phyloP scores from a whole-genome alignment of 2,797 vertebrate genomes.

The Parotocinclus haroldoi region DNA sequence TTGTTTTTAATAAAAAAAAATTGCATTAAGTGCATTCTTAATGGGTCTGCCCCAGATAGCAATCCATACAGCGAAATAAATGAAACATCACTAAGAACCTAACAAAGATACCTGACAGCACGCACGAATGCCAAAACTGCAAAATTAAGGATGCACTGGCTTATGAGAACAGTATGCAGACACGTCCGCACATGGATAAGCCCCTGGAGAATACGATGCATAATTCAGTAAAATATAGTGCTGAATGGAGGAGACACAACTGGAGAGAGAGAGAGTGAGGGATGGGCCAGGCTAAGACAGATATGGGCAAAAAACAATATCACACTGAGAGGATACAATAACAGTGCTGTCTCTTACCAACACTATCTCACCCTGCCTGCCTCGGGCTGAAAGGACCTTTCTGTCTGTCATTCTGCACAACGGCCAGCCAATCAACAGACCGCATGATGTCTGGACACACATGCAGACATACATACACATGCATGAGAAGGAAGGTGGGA shows the following conservation, averaged over 20 bases:
- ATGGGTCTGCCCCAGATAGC: too few relatives aligned
- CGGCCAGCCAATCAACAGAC: slow-evolving; percentile 33
- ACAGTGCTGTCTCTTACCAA: slow-evolving; percentile 40
- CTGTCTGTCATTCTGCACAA: slow-evolving; percentile 29
- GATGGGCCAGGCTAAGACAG: slow-evolving; percentile 24
- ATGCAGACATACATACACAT: slow-evolving; percentile 9
- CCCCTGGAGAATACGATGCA: background rate
- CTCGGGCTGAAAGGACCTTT: slow-evolving; percentile 33
- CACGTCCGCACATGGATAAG: background rate
- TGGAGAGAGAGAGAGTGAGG: slow-evolving; percentile 17
- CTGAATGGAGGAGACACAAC: background rate
- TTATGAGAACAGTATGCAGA: too few relatives aligned
- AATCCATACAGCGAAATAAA: too few relatives aligned
- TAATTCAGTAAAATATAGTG: background rate
- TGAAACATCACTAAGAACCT: too few relatives aligned
- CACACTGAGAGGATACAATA: slow-evolving; percentile 20
- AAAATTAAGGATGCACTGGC: too few relatives aligned
- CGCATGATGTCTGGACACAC: slow-evolving; percentile 31
- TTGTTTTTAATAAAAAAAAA: too few relatives aligned
- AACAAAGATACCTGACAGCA: too few relatives aligned
- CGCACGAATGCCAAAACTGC: too few relatives aligned
- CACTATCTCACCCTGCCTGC: slow-evolving; percentile 34
- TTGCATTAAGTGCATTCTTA: too few relatives aligned
- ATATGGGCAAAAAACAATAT: slow-evolving; percentile 22
- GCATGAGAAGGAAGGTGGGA: slow-evolving; percentile 17